These are phyloP conservation scores for Acleris cristana DNA, from an alignment of 2,888 invertebrate species.

Conservation along the genomic window DNA sequence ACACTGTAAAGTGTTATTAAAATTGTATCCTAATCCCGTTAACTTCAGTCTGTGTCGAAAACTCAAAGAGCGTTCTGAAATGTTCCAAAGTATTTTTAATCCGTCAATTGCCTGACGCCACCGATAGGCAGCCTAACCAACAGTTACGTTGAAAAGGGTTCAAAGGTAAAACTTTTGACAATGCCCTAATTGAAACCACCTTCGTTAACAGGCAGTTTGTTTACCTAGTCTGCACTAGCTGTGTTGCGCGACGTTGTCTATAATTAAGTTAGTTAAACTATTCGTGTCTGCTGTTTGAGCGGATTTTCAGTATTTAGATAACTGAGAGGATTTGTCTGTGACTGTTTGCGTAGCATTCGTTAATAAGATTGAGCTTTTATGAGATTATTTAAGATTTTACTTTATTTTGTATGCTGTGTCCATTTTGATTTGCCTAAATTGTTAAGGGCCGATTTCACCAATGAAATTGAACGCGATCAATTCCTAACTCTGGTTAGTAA, in stretches of 20 bases:
- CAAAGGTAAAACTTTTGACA: slow-evolving; percentile 36
- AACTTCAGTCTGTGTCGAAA: too few relatives aligned
- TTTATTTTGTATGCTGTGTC: too few relatives aligned
- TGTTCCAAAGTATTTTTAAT: slow-evolving; percentile 2
- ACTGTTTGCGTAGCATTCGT: too few relatives aligned
- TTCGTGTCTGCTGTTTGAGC: neutral
- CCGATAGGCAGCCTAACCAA: neutral
- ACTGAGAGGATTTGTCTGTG: too few relatives aligned
- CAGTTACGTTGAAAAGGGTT: slow-evolving; percentile 30
- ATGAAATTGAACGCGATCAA: too few relatives aligned
- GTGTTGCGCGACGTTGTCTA: slow-evolving; percentile 3
- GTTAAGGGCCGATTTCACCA: too few relatives aligned
- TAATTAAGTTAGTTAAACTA: slow-evolving; percentile 6
- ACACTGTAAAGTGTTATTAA: too few relatives aligned
- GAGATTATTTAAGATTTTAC: too few relatives aligned
- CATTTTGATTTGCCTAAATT: too few relatives aligned
- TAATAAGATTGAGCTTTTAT: too few relatives aligned
- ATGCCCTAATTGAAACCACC: slow-evolving; percentile 28
- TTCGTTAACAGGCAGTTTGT: slow-evolving; percentile 23
- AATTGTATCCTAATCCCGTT: too few relatives aligned
- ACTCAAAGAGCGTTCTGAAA: neutral
- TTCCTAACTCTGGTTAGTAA: too few relatives aligned
- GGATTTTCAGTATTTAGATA: neutral
- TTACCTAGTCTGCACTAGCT: slow-evolving; percentile 3
- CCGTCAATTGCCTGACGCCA: slow-evolving; percentile 7